phyloP scores from a whole-genome alignment of 1,140 invertebrate genomes.

The Drosophila lacteicornis region DNA sequence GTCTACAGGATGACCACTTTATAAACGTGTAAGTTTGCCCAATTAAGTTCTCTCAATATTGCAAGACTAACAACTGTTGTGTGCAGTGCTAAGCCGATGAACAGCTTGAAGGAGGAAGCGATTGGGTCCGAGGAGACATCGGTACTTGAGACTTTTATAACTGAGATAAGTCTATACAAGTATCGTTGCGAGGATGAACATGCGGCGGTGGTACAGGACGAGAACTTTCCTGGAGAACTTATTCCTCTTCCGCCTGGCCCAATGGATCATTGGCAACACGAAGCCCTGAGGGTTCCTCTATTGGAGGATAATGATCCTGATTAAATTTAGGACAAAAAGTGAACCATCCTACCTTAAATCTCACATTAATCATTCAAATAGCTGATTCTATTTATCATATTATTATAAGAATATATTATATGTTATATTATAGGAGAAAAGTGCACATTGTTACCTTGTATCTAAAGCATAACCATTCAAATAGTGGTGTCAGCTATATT shows the following conservation, averaged over 20 bases:
- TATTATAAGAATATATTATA: no score
- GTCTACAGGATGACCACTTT: slow-evolving; percentile 36
- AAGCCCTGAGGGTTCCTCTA: neutral
- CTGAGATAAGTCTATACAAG: slow-evolving; percentile 45
- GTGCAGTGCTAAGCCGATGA: slow-evolving; percentile 33
- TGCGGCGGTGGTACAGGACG: no score
- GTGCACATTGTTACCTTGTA: no score
- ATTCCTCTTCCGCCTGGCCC: slow-evolving; percentile 39
- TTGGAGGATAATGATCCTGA: no score
- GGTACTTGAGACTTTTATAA: slow-evolving; percentile 45
- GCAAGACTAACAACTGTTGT: no score
- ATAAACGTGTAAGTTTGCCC: slow-evolving; percentile 34
- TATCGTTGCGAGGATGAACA: slow-evolving; percentile 40
- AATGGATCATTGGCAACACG: slow-evolving; percentile 38
- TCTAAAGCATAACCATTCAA: no score
- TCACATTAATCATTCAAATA: no score
- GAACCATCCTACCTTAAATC: no score
- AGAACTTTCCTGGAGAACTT: slow-evolving; percentile 1
- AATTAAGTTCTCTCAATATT: neutral
- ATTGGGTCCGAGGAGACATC: slow-evolving; percentile 6
- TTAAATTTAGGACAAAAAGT: no score
- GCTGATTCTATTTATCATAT: no score
- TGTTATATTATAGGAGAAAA: no score
- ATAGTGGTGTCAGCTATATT: no score
- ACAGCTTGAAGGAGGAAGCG: slow-evolving; percentile 6